A percentile compares a stretch with the other conserved stretches of the same genome.
Evolutionary conservation across 2,888 invertebrate genomes (phyloP).

Genomic region (Cordilura impudica): DNA sequence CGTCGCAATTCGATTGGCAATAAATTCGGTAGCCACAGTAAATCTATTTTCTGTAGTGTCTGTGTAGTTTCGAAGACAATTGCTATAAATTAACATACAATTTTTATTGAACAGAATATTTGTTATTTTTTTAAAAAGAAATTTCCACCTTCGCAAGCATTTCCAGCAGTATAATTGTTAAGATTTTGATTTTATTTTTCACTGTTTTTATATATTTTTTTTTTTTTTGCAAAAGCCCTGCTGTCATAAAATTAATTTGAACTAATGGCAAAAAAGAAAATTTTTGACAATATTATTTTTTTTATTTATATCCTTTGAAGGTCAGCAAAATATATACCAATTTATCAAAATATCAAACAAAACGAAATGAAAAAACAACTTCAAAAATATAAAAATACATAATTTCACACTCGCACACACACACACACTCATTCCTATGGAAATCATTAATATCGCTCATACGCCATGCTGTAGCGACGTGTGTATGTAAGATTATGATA

Average conservation of each 20-base stretch:
- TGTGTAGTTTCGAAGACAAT: too few species aligned
- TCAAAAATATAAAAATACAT: constrained; percentile 6
- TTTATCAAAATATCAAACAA: constrained; percentile 19
- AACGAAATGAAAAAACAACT: neutral
- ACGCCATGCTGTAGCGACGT: constrained; percentile 33
- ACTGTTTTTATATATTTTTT: too few species aligned
- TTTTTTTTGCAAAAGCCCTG: too few species aligned
- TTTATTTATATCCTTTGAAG: constrained; percentile 37
- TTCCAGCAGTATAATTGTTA: too few species aligned
- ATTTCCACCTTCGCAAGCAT: too few species aligned
- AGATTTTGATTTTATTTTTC: too few species aligned
- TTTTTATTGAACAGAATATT: too few species aligned
- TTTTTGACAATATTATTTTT: constrained; percentile 15
- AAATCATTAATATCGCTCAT: constrained; percentile 47
- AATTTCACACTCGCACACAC: neutral
- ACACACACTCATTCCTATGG: neutral
- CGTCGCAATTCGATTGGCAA: too few species aligned
- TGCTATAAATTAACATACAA: too few species aligned
- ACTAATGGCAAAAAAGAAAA: neutral
- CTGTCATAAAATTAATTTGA: neutral
- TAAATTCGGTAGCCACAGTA: too few species aligned
- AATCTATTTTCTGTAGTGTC: too few species aligned
- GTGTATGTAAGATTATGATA: constrained; percentile 35
- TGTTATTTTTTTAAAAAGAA: too few species aligned
- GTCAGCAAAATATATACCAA: constrained; percentile 20